phyloP scores from a whole-genome alignment of 2,113 vertebrate species.

The Ammospiza nelsoni region DNA sequence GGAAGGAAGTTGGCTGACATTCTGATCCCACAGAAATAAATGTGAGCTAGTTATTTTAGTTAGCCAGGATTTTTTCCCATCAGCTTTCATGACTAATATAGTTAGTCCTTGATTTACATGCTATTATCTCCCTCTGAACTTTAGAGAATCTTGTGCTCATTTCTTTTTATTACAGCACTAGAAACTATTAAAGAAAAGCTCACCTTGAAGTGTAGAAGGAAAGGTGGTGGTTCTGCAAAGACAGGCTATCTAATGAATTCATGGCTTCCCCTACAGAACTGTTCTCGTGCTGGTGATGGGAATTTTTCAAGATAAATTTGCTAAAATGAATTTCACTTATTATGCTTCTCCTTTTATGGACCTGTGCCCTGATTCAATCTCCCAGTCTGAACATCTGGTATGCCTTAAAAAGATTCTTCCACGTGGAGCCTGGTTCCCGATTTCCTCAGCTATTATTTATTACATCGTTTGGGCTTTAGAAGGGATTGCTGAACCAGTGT shows the following conservation, averaged over 20 bases:
- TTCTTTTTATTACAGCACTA: constrained; percentile 56
- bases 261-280: neutral
- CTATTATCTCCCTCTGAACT: constrained; percentile 50
- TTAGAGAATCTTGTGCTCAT: constrained; percentile 15
- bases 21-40: constrained; percentile 6
- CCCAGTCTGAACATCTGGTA: constrained; percentile 37
- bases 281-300: neutral
- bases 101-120: constrained; percentile 55
- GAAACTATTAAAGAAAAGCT: constrained; percentile 49
- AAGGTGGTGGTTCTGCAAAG: constrained; percentile 26
- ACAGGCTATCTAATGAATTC: constrained; percentile 24
- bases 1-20: neutral
- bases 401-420: constrained; percentile 50
- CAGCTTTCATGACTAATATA: neutral
- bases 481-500: constrained; percentile 40
- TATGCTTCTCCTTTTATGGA: constrained; percentile 13
- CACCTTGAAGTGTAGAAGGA: constrained; percentile 50
- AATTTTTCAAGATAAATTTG: constrained; percentile 6
- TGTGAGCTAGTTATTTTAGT: constrained; percentile 8
- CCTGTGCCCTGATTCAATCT: neutral
- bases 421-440: neutral
- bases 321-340: constrained; percentile 3
- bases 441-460: constrained; percentile 59
- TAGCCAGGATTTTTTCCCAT: neutral
- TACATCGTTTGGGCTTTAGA: constrained; percentile 16